These are phyloP conservation scores for Grammomys surdaster DNA, from an alignment of 2,113 vertebrate genomes.

Conservation along the genomic window DNA sequence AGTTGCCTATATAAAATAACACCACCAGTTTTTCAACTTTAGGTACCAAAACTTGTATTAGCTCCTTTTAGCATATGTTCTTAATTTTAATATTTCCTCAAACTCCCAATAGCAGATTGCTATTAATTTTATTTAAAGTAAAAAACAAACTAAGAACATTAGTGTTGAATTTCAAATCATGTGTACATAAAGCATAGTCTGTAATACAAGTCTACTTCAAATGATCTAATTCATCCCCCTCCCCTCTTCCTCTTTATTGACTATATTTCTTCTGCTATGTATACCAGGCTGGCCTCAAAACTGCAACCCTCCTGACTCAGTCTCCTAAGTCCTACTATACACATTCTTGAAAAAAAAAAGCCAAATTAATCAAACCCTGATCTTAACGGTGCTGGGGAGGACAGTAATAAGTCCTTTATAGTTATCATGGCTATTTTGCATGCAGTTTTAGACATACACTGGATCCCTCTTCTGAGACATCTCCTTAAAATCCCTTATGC, in stretches of 20 bases:
- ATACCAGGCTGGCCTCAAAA: not conserved
- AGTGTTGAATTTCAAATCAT: not conserved
- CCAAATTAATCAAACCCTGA: not conserved
- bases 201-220: not conserved
- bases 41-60: not conserved
- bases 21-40: slow-evolving; percentile 23
- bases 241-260: not conserved
- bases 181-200: not conserved
- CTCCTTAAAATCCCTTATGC: slow-evolving; percentile 18
- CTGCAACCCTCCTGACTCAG: not conserved
- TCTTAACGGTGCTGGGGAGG: not conserved
- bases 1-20: not conserved
- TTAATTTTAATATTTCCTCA: slow-evolving; percentile 25
- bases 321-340: not conserved
- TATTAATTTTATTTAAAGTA: slow-evolving; percentile 33
- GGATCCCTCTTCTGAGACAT: not conserved
- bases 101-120: not conserved
- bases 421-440: not conserved
- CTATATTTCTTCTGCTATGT: not conserved
- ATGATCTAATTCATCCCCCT: not conserved
- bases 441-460: not conserved
- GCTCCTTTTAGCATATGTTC: slow-evolving; percentile 11
- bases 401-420: slow-evolving; percentile 8
- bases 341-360: not conserved
- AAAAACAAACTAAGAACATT: not conserved